Base-by-base conservation (phyloP, 2,888 invertebrate genomes). In the Julus scandinavius region DNA sequence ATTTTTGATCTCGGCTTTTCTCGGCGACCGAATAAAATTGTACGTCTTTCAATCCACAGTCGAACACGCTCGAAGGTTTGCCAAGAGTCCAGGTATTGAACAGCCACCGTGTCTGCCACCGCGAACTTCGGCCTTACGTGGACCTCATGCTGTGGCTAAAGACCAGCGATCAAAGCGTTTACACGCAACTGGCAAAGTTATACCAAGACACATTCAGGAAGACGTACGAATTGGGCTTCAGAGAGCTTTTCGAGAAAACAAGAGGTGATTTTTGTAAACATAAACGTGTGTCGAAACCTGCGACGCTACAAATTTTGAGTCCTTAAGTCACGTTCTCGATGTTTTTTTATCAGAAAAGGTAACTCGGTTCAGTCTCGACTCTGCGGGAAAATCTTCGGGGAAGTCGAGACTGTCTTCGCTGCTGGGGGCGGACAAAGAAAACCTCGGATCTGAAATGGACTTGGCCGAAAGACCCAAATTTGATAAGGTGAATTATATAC, bases 131-230 rank as follows among this genome's bases (percentile, higher is more conserved):
- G 91, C 96, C 96, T 29, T 98, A 98, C 92, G 95, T 96, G 50
- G 97, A 97, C 90, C 94, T 98, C 90, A 97, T 98, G 96, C 96
- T 96, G 91, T 97, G 98, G 96, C 94, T 97, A 88, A 96, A 97
- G 93, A 95, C 95, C 45, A 95, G 97, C 94, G 97, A 98, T 92
- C 94, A 95, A 88, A 95, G 95, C 91, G 95, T 96, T 0, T 98
- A 97, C 92, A 94, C 95, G 88, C 96, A 96, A 83, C 94, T 98
- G 20, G 95, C 95, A 87, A 96, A 95, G 93, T 96, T 93, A 84
- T 98, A 98, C 92, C 96, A 96, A 58, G 94, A 94, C 90, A 96
- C 96, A 87, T 94, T 98, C 91, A 95, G 96, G 91, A 97, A 97
- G 93, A 94, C 97, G 89, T 97, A 98, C 92, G 97, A 97, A 91